Percentiles rank a stretch among this genome's conserved stretches.
Evolutionary conservation across 2,113 vertebrate genomes (phyloP).

Genomic region (Ictidomys tridecemlineatus): DNA sequence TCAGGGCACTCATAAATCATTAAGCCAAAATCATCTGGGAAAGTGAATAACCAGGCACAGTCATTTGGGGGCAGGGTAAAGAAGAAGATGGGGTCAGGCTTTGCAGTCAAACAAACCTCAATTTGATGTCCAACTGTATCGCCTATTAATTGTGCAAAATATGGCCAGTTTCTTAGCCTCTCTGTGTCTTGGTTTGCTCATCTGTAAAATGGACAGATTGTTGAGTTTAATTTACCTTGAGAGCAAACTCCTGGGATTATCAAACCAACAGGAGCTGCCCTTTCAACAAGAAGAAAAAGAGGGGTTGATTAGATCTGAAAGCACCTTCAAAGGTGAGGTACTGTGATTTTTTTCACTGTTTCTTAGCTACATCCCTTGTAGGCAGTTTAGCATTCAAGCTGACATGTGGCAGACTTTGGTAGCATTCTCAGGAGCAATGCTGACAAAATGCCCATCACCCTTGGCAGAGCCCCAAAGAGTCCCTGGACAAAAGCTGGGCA

Average conservation of each 20-base stretch:
- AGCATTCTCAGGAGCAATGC: background rate
- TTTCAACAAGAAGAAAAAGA: background rate
- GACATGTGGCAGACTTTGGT: background rate
- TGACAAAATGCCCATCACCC: background rate
- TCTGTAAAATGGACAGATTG: background rate
- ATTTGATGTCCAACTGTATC: background rate
- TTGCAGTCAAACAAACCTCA: background rate
- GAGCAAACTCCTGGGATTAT: background rate
- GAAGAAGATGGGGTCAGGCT: background rate
- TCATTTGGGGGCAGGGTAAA: background rate
- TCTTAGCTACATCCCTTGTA: background rate
- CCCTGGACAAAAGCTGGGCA: background rate
- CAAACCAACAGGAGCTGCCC: background rate
- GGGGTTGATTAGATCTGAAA: background rate
- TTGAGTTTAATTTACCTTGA: background rate
- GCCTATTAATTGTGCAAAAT: background rate
- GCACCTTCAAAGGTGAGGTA: background rate
- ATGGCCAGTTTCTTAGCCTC: background rate
- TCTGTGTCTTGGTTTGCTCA: background rate
- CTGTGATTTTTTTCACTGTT: background rate
- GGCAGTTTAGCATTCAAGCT: background rate
- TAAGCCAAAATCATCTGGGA: background rate
- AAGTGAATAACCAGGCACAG: background rate
- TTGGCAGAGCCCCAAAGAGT: background rate
- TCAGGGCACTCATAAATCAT: background rate